Percentiles rank a stretch among this genome's conserved stretches.
Evolutionary conservation across 2,888 invertebrate genomes (phyloP).

Genomic region (Polymixis lichenea): DNA sequence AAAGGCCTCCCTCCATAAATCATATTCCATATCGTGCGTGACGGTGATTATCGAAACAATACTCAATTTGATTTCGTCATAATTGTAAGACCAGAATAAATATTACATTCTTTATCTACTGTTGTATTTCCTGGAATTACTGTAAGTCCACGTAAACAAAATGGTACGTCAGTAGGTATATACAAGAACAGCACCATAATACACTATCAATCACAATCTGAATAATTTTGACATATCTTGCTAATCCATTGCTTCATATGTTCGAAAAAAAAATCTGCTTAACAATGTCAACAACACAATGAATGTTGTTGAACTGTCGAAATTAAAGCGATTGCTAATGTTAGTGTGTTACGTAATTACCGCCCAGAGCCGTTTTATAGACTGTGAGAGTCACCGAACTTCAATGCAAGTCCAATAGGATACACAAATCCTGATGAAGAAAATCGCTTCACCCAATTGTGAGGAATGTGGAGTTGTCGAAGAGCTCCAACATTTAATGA

Average conservation of each 20-base stretch:
- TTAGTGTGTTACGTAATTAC: too few species aligned
- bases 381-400: background rate
- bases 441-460: too few species aligned
- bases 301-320: too few species aligned
- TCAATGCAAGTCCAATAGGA: background rate
- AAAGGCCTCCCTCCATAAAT: background rate
- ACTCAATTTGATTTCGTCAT: background rate
- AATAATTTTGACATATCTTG: too few species aligned
- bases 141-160: too few species aligned
- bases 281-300: too few species aligned
- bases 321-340: too few species aligned
- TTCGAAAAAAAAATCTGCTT: too few species aligned
- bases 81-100: background rate
- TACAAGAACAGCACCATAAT: background rate
- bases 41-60: slow-evolving; percentile 1
- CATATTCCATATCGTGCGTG: background rate
- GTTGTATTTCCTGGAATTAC: background rate
- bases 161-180: background rate
- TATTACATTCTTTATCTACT: background rate
- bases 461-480: too few species aligned
- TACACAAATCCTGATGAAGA: background rate
- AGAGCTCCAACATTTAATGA: too few species aligned
- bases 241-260: too few species aligned
- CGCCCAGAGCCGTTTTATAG: background rate
- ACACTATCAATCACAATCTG: too few species aligned